A percentile compares a stretch with the other conserved stretches of the same genome.
phyloP scores from a whole-genome alignment of 2,888 invertebrate species.

The Cepaea hortensis region DNA sequence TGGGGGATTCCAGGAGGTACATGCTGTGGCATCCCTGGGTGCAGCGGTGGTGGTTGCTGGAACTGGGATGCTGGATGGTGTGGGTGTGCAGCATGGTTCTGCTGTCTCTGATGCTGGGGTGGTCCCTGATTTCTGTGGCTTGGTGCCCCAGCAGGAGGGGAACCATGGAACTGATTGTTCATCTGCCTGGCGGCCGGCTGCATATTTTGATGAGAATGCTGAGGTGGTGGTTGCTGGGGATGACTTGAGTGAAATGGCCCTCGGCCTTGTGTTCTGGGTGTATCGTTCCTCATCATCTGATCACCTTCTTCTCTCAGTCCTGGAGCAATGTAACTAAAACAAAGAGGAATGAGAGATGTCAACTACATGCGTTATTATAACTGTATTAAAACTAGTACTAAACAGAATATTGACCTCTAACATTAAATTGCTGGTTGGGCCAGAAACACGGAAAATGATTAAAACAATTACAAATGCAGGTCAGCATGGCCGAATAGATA shows the following conservation, averaged over 20 bases:
- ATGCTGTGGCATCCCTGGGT: slow-evolving; percentile 38
- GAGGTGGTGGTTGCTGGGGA: slow-evolving; percentile 1
- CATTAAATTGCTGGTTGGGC: no score
- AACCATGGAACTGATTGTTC: slow-evolving; percentile 40
- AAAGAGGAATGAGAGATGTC: not conserved
- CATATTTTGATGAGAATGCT: slow-evolving; percentile 23
- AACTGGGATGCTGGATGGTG: slow-evolving; percentile 14
- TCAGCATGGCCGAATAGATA: no score
- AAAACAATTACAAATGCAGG: no score
- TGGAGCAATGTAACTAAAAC: slow-evolving; percentile 24
- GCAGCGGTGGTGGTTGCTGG: slow-evolving; percentile 20
- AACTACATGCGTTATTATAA: not conserved
- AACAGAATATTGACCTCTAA: no score
- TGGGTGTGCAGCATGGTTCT: slow-evolving; percentile 21
- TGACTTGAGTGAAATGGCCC: slow-evolving; percentile 10
- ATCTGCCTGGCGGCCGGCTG: slow-evolving; percentile 19
- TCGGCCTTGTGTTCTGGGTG: slow-evolving; percentile 5
- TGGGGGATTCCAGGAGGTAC: not conserved
- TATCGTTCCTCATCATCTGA: slow-evolving; percentile 32
- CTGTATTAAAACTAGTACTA: no score
- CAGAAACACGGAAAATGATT: no score
- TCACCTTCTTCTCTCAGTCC: slow-evolving; percentile 32
- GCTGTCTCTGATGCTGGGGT: slow-evolving; percentile 11
- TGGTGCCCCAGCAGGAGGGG: slow-evolving; percentile 29
- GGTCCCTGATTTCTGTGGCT: slow-evolving; percentile 26